Evolutionary conservation across 2,797 vertebrate species (phyloP), one percentile per base, ranked within the genome.

Genomic region (Chaetodon trifasciatus): DNA sequence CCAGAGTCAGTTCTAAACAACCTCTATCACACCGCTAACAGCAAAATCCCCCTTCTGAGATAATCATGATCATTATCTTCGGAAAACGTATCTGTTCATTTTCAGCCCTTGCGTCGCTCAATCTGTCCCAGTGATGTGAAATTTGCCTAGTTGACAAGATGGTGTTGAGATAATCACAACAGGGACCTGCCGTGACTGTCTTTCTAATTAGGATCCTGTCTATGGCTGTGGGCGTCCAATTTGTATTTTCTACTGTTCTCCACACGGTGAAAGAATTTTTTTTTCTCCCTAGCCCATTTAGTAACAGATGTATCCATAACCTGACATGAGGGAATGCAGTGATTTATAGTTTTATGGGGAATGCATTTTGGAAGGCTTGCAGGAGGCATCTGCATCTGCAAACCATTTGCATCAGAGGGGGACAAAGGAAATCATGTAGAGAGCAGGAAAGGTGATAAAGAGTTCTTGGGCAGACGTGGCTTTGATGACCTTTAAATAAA

Each of bases 261-360:
- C 35, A 24, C 74, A 49, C 21, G 9, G 44, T 60, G n/a, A 74
- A 32, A 66, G 46, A 10, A 1, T 44, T 70, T 61, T 65, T 49
- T 40, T 16, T 24, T 21, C 75, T 66, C 69, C 68, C 68, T 28
- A 66, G 61, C 69, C 76, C 85, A 69, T 79, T 90, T 91, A 88
- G 76, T 83, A 86, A 86, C 81, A 78, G 87, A 91, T 89, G 82
- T 77, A 85, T 91, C 61, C 76, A 83, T 88, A 88, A 93, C 88
- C 78, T 88, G 87, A 88, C 89, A 86, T 87, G 47, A 81, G 90
- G 88, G 92, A 93, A 90, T 79, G 86, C 52, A 56, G 65, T 94
- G 90, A 95, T 93, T 92, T 91, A 94, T 85, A 67, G 84, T 85
- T 94, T 94, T 89, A 91, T 87, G 88, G 81, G 87, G 88, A 89